phyloP scores from a whole-genome alignment of 2,113 vertebrate genomes.

The Leuciscus idus region DNA sequence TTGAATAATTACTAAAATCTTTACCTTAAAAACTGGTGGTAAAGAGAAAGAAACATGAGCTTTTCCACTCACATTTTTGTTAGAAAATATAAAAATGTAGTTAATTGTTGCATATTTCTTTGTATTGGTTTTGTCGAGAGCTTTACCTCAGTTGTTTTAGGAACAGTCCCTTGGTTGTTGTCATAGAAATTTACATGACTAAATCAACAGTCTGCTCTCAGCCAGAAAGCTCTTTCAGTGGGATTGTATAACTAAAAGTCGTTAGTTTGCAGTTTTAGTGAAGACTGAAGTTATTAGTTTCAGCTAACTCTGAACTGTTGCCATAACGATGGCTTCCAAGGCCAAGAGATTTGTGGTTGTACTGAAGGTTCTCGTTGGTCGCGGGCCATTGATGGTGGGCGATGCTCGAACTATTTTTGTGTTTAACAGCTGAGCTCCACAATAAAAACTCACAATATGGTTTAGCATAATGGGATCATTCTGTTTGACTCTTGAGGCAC shows the following conservation, averaged over 20 bases:
- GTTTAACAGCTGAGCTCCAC: constrained; percentile 12
- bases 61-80: too few relatives aligned
- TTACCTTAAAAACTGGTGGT: background rate
- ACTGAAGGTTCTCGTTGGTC: constrained; percentile 45
- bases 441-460: constrained; percentile 19
- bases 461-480: constrained; percentile 2
- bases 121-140: background rate
- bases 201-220: background rate
- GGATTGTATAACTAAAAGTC: background rate
- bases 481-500: constrained; percentile 8
- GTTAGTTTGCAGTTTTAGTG: constrained; percentile 16
- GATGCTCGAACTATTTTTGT: constrained; percentile 13
- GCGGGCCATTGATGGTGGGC: constrained; percentile 11
- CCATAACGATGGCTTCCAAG: constrained; percentile 44
- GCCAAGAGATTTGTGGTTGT: constrained; percentile 49
- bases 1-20: background rate
- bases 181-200: background rate
- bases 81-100: background rate
- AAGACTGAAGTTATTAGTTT: constrained; percentile 54
- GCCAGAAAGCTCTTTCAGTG: background rate
- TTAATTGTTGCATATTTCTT: background rate
- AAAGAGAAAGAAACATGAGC: too few relatives aligned
- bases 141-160: background rate
- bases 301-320: constrained; percentile 44
- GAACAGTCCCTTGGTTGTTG: background rate